Base-by-base conservation (phyloP, 2,888 invertebrate genomes). In the Melangyna quadrimaculata region DNA sequence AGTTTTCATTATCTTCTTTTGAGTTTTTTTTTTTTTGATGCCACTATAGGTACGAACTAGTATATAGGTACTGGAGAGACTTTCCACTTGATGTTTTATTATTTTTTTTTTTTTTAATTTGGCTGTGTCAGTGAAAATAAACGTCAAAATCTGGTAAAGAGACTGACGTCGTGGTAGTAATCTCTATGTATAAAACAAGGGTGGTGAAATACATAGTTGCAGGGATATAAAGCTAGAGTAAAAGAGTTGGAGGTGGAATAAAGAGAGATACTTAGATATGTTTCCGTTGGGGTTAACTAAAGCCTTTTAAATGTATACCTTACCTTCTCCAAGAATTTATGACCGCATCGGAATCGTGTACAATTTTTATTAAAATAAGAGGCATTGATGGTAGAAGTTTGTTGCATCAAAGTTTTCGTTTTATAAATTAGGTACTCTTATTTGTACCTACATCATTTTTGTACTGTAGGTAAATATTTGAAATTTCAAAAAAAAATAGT, bases 1-100 rank as follows among this genome's bases (percentile, higher is more conserved):
- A 81, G 78, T 73, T 81, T 77, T 86, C 86, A 86, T 86, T 86
- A 86, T 81, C 72, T 70, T 35, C 43, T 35, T 67, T 59, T 57
- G 65, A 79, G 67, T 59, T 35, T 59, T 40, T 57, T 57, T 57
- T 32, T 32, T 57, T 35, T 17, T 2, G 14, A 14, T n/a, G n/a
- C 14, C 5, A 6, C 9, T 48, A 4, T 29, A 55, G n/a, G n/a
- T 17, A 10, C 29, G 17, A 43, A 51, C 55, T 35, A 75, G n/a
- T n/a, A n/a, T n/a, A n/a, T n/a, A n/a, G n/a, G 51, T 40, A 45
- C 37, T 24, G 22, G 43, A 55, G 17, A 61, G 32, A 45, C 10
- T 19, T 48, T 71, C 51, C 69, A 77, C 81, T 86, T 77, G 73
- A 81, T 73, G 77, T 78, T 73, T 63, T 40, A 40, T 35, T n/a